A percentile compares a stretch with the other conserved stretches of the same genome.
Conservation (phyloP, 2,797 vertebrate species). For the Nyctibius grandis region DNA sequence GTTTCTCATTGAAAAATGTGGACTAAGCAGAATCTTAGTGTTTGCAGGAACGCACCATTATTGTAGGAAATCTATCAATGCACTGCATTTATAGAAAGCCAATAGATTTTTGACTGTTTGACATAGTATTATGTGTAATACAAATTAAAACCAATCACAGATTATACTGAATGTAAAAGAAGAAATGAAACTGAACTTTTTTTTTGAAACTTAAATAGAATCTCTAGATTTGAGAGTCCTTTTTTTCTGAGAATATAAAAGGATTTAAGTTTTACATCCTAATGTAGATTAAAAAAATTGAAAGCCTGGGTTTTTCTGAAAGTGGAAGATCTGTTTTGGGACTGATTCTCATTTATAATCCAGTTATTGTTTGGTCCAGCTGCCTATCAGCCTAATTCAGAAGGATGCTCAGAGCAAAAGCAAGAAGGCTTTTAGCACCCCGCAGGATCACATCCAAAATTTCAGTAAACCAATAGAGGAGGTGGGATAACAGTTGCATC, state of each 20-base stretch:
- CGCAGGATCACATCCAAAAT: not conserved
- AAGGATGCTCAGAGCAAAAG: not conserved
- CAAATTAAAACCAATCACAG: not conserved
- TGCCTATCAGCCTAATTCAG: not conserved
- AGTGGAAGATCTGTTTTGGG: not conserved
- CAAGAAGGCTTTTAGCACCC: not conserved
- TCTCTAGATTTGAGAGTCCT: not conserved
- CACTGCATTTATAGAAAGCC: not conserved
- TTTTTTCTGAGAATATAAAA: not conserved
- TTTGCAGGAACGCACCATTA: not conserved
- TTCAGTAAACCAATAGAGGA: not conserved
- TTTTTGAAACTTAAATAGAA: not conserved
- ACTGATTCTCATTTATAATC: not conserved
- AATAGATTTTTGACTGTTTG: not conserved
- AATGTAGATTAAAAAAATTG: accelerated
- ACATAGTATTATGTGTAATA: not conserved
- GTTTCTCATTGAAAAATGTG: not conserved
- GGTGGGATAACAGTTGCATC: not conserved
- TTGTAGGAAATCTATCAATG: not conserved
- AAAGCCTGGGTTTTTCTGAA: not conserved
- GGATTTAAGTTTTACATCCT: not conserved
- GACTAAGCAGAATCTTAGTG: not conserved
- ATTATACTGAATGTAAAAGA: not conserved
- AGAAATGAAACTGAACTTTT: not conserved
- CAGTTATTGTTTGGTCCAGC: not conserved